Conservation (phyloP, 2,888 invertebrate species). For the Syritta pipiens region DNA sequence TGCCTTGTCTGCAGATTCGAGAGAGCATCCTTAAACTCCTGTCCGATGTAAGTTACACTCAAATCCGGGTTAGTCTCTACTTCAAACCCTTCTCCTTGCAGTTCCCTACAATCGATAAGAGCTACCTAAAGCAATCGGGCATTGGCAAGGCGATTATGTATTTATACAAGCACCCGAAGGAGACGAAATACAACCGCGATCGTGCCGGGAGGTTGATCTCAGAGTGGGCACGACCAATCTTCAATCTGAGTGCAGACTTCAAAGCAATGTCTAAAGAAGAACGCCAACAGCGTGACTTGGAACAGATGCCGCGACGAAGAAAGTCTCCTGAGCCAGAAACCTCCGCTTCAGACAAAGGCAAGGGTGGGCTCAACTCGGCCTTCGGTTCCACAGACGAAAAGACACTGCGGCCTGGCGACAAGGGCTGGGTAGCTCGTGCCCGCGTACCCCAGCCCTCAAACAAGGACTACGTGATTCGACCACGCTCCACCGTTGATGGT, state of each 20-base stretch:
- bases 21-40: slow-evolving; percentile 90
- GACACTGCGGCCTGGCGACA: slow-evolving; percentile 93
- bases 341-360: slow-evolving; percentile 76
- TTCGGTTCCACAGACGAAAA: slow-evolving; percentile 82
- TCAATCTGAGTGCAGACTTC: slow-evolving; percentile 95
- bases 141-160: slow-evolving; percentile 99
- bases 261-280: slow-evolving; percentile 96
- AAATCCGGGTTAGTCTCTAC: not conserved
- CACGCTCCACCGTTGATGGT: slow-evolving; percentile 93
- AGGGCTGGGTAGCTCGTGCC: slow-evolving; percentile 96
- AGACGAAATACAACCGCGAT: slow-evolving; percentile 94
- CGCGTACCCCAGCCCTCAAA: slow-evolving; percentile 96
- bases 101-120: slow-evolving; percentile 93
- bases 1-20: slow-evolving; percentile 96
- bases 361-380: slow-evolving; percentile 83
- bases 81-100: slow-evolving; percentile 57
- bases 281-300: slow-evolving; percentile 93
- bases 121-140: slow-evolving; percentile 95
- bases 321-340: slow-evolving; percentile 80
- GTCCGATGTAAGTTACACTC: slow-evolving; percentile 82
- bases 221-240: slow-evolving; percentile 99
- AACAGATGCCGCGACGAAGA: slow-evolving; percentile 85
- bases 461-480: slow-evolving; percentile 97
- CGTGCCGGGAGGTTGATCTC: slow-evolving; percentile 95
- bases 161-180: slow-evolving; percentile 98